These are phyloP conservation scores for Netelia virgata DNA, from an alignment of 2,888 invertebrate genomes.

Conservation along the genomic window DNA sequence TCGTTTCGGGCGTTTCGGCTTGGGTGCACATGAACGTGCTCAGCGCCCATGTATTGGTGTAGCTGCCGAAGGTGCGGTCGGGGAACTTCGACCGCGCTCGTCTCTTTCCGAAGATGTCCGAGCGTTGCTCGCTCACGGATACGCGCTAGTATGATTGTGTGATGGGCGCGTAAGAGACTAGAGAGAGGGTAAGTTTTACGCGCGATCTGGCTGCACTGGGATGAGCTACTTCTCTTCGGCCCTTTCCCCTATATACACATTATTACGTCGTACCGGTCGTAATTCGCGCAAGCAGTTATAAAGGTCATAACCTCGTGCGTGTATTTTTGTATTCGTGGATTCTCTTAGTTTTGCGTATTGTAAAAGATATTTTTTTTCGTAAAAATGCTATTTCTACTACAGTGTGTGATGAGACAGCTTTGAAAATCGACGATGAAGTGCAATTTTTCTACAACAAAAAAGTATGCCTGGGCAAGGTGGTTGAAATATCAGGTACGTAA, in stretches of 20 bases:
- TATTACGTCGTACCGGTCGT: neutral
- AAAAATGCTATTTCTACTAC: conserved; percentile 3
- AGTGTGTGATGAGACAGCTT: conserved; percentile 1
- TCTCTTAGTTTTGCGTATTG: neutral
- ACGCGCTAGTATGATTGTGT: too few species aligned
- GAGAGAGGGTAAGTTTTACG: too few species aligned
- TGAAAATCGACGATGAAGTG: conserved; percentile 1
- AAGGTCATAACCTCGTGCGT: neutral
- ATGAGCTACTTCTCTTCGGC: too few species aligned
- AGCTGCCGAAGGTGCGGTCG: too few species aligned
- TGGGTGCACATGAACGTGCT: too few species aligned
- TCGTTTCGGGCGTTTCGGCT: too few species aligned
- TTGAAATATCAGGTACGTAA: conserved; percentile 3
- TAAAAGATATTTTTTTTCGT: conserved; percentile 1
- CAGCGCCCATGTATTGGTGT: too few species aligned
- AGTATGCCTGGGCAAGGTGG: neutral
- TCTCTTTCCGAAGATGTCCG: too few species aligned
- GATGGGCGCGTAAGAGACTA: too few species aligned
- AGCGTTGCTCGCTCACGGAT: too few species aligned
- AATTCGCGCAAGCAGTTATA: neutral
- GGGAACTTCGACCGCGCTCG: too few species aligned
- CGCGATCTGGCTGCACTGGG: too few species aligned
- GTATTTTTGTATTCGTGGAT: neutral
- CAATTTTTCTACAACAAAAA: conserved; percentile 3
- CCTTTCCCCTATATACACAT: neutral